phyloP scores from a whole-genome alignment of 2,797 vertebrate species.

The Podargus strigoides region DNA sequence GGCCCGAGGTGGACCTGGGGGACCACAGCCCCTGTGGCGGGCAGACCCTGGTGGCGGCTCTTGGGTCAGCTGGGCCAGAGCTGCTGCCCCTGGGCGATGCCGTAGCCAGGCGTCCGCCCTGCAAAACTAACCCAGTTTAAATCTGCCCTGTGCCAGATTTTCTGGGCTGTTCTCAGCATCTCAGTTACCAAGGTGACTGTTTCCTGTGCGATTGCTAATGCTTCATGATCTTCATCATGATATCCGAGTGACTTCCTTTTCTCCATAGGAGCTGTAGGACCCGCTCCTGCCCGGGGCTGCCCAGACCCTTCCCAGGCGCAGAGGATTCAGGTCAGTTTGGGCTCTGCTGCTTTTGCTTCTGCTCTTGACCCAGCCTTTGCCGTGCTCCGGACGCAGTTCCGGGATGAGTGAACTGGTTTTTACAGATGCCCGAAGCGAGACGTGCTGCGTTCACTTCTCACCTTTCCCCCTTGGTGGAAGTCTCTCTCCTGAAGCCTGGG shows the following conservation, averaged over 20 bases:
- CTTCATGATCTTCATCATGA: not conserved
- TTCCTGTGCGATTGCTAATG: constrained; percentile 43
- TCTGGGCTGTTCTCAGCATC: constrained; percentile 43
- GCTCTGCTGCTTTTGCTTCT: not conserved
- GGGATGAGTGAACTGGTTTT: too few species aligned
- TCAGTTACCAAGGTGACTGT: constrained; percentile 39
- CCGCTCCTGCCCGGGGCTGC: not conserved
- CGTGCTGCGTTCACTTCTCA: too few species aligned
- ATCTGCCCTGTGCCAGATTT: constrained; percentile 2
- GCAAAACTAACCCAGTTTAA: not conserved
- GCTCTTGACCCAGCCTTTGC: not conserved
- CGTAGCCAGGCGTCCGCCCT: not conserved
- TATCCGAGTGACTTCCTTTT: constrained; percentile 20
- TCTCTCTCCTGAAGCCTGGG: not conserved
- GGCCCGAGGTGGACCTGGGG: not conserved
- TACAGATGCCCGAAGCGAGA: too few species aligned
- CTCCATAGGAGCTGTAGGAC: not conserved
- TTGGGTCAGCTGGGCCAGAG: too few species aligned
- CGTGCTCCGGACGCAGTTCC: accelerated
- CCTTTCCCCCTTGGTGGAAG: not conserved
- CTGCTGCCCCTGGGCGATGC: too few species aligned
- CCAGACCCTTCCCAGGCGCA: not conserved
- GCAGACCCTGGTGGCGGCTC: too few species aligned
- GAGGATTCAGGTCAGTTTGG: constrained; percentile 39
- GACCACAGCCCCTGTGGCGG: not conserved